Conservation (phyloP, 30 jellyfish, hydroid and myxozoan species). For the Clytia hemisphaerica region DNA sequence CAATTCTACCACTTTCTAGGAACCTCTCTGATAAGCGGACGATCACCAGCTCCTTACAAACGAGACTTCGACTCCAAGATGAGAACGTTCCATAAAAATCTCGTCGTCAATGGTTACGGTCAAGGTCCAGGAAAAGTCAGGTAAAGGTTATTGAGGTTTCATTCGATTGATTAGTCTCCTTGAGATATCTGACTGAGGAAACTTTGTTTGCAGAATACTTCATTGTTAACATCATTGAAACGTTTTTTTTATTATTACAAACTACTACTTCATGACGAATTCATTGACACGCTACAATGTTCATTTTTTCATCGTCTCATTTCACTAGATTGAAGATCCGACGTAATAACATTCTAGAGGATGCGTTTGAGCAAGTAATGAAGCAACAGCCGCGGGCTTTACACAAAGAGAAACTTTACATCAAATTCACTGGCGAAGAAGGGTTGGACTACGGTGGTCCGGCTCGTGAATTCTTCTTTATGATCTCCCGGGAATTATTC, state of each 20-base stretch:
- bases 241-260: not conserved
- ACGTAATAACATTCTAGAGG: slow-evolving; percentile 78
- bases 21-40: no score
- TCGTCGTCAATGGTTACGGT: slow-evolving; percentile 77
- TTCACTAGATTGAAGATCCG: slow-evolving; percentile 82
- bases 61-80: slow-evolving; percentile 95
- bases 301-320: no score
- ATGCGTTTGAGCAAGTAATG: slow-evolving; percentile 94
- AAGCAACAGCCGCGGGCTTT: slow-evolving; percentile 84
- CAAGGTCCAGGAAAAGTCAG: slow-evolving; percentile 99
- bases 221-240: not conserved
- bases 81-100: slow-evolving; percentile 82
- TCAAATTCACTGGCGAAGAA: slow-evolving; percentile 93
- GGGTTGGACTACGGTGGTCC: slow-evolving; percentile 99
- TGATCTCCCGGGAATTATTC: slow-evolving; percentile 81
- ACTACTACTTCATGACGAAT: no score
- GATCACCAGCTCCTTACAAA: slow-evolving; percentile 88
- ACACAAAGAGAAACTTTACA: slow-evolving; percentile 80
- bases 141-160: slow-evolving; percentile 11
- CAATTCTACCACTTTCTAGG: no score
- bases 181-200: not conserved
- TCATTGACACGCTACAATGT: no score
- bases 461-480: slow-evolving; percentile 95
- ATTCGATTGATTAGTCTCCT: not conserved
- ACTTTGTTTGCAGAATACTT: not conserved